Base-by-base conservation (phyloP, 2,888 invertebrate species). In the Zelleria hepariella region DNA sequence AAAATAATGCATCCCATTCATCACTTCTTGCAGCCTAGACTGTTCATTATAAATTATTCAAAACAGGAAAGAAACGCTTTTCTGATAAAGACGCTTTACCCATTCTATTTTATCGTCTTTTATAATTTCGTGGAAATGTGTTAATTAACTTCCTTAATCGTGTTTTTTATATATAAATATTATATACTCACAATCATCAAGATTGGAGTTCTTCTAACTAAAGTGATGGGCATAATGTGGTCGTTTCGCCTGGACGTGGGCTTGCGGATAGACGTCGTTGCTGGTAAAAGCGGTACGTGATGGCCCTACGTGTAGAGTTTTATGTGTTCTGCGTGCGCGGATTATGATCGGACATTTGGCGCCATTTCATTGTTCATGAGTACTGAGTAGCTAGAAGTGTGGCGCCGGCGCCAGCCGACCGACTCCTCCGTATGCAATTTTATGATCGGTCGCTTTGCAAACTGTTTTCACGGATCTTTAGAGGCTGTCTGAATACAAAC, bases 311-410 rank as follows among this genome's bases (percentile, higher is more conserved):
- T 49, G 49, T 49, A 20, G 20, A 20, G 49, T 26, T 58, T 49
- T 49, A 49, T 58, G 27, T 52, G 47, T 42, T 53, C 18, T 49
- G 61, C 64, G 64, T 63, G 64, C 59, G 74, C 72, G 64, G 77
- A 76, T 78, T 83, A 80, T 82, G 80, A 82, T 80, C 73, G 67
- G 71, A 71, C 72, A 75, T 71, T 80, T 76, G 83, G 83, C 86
- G 86, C 82, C 84, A 78, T 80, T 83, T 83, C 80, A 86, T 86
- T 87, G 86, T 87, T 85, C 82, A 84, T 78, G 21, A 18, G 58
- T 53, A 82, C 83, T 78, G 21, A 18, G 58, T 53, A 82, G 15
- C 32, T 42, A 42, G 82, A 83, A 84, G 75, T 74, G 75, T 78
- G 86, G 85, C 86, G 87, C 85, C 86, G 27, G 58, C 51, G 70